These are phyloP conservation scores for Trissolcus japonicus DNA, from an alignment of 2,888 invertebrate species.

Conservation along the genomic window DNA sequence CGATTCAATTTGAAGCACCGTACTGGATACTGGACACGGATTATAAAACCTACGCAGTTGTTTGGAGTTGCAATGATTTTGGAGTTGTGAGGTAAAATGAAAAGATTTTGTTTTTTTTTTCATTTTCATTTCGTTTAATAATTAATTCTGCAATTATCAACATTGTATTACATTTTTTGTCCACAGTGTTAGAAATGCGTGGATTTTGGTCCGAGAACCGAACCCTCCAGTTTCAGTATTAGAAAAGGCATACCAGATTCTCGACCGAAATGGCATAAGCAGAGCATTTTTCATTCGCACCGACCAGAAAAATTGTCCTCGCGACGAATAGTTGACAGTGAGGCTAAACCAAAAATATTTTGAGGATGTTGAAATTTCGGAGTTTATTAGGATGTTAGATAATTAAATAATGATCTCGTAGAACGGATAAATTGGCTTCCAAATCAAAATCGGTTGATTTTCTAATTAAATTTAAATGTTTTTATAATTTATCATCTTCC, in stretches of 20 bases:
- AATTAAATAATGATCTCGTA: constrained; percentile 38
- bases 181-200: constrained; percentile 75
- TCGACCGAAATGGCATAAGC: constrained; percentile 80
- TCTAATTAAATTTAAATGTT: too few relatives aligned
- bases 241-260: constrained; percentile 79
- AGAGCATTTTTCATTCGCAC: constrained; percentile 80
- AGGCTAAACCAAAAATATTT: too few relatives aligned
- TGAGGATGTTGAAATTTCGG: too few relatives aligned
- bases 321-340: background rate
- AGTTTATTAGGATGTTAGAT: constrained; percentile 3
- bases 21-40: constrained; percentile 83
- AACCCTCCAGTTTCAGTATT: constrained; percentile 79
- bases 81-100: constrained; percentile 77
- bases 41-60: constrained; percentile 80
- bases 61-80: constrained; percentile 81
- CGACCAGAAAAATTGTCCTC: constrained; percentile 80
- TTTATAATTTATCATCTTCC: too few relatives aligned
- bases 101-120: too few relatives aligned
- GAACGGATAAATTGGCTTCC: too few relatives aligned
- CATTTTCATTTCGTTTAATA: too few relatives aligned
- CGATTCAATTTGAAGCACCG: constrained; percentile 78
- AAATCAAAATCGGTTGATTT: too few relatives aligned
- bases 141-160: too few relatives aligned
- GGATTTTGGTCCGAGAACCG: constrained; percentile 82
- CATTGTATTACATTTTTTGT: background rate